These are phyloP conservation scores for Saccopteryx bilineata DNA, from an alignment of 2,113 vertebrate species.

Conservation along the genomic window DNA sequence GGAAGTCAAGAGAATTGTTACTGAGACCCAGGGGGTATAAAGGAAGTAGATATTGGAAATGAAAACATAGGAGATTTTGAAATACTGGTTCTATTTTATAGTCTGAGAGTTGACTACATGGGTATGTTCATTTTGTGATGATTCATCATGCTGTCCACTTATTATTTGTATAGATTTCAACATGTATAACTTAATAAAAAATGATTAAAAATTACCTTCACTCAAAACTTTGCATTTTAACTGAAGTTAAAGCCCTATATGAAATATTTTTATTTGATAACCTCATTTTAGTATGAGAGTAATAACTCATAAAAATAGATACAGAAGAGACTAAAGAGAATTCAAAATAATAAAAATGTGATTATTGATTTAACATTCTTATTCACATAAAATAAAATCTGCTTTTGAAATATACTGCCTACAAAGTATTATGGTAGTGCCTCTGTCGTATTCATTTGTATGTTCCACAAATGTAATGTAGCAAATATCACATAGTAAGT, in stretches of 20 bases:
- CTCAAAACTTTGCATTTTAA: neutral
- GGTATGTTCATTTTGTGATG: neutral
- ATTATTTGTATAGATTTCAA: neutral
- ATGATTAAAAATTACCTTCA: neutral
- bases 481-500: neutral
- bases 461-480: neutral
- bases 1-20: neutral
- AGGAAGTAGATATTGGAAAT: neutral
- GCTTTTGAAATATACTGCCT: neutral
- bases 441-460: neutral
- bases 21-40: neutral
- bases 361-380: neutral
- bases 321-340: neutral
- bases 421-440: neutral
- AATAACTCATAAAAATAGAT: neutral
- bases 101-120: neutral
- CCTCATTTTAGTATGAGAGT: neutral
- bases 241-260: neutral
- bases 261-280: neutral
- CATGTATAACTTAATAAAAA: neutral
- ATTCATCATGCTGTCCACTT: neutral
- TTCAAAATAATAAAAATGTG: neutral
- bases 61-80: neutral
- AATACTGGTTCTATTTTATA: neutral
- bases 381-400: neutral